Evolutionary conservation across 2,113 vertebrate species (phyloP), one percentile per base, ranked within the genome.

Genomic region (Otolemur garnettii): DNA sequence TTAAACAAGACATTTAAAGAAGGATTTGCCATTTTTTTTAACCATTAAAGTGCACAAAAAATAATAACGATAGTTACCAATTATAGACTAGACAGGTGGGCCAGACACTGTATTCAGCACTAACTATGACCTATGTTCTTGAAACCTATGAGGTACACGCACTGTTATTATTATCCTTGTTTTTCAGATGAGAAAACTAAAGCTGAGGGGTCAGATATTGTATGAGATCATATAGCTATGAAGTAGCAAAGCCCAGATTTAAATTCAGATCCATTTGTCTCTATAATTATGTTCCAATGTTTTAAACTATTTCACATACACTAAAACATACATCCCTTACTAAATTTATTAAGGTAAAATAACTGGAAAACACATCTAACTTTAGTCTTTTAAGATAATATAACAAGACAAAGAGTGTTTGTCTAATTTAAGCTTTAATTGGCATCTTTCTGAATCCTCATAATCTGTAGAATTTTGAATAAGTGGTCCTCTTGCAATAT

Each of bases 261-360:
- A 94, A 95, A 96, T 90, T 87, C 26, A 50, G 35, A 38, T 53
- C 35, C 60, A 55, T 38, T 80, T 95, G 12, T 90, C 33, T 87
- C 30, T 77, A 81, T 17, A 93, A 79, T 33, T 66, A 89, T 71
- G 24, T 1, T 71, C 17, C 86, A 57, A 85, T 62, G 45, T 62
- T 93, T 87, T 87, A 95, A 83, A 84, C 26, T 33, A 42, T 87
- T 68, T 90, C 91, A 57, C 9, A n/a, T 50, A 82, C 8, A 80
- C 8, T 35, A 95, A 93, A 85, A 53, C 19, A 80, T 42, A 5
- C 13, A 87, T 71, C n/a, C 57, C 45, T 87, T 59, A 79, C 28
- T 79, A 94, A 92, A 77, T 92, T 71, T 79, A 87, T 87, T 93
- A 89, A 75, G 57, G 59, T 87, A 90, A 92, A 86, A 87, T 90